Evolutionary conservation across 1,140 invertebrate genomes (phyloP).

Genomic region (Drosophila serrata): DNA sequence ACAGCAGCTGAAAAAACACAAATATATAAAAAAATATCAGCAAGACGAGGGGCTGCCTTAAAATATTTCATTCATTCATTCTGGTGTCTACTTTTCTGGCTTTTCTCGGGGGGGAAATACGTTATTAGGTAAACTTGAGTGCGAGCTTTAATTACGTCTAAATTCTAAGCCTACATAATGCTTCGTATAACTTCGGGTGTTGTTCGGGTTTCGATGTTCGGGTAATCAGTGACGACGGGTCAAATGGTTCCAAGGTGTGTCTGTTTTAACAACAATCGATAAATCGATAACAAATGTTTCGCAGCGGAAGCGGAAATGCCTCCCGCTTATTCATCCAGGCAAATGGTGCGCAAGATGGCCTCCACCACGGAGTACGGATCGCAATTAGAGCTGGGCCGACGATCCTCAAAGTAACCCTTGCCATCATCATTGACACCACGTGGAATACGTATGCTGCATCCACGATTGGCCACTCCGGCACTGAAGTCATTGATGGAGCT

Average conservation of each 20-base stretch:
- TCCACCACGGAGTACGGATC: constrained; percentile 92
- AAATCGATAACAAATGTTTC: constrained; percentile 38
- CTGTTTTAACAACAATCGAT: constrained; percentile 44
- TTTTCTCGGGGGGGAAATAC: constrained; percentile 37
- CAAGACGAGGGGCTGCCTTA: constrained; percentile 28
- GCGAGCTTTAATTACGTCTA: constrained; percentile 39
- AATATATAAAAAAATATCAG: constrained; percentile 42
- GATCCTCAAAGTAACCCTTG: constrained; percentile 95
- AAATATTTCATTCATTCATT: constrained; percentile 11
- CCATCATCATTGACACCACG: constrained; percentile 91
- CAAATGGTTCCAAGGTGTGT: constrained; percentile 35
- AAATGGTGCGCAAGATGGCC: constrained; percentile 89
- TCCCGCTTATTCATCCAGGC: constrained; percentile 87
- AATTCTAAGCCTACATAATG: constrained; percentile 39
- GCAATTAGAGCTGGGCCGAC: constrained; percentile 94
- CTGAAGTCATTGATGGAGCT: constrained; percentile 92
- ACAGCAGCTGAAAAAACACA: constrained; percentile 50
- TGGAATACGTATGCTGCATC: constrained; percentile 91
- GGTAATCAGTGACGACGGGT: constrained; percentile 28
- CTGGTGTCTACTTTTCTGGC: constrained; percentile 17
- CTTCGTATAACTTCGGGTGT: constrained; percentile 32
- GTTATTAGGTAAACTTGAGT: constrained; percentile 48
- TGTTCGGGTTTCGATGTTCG: constrained; percentile 32
- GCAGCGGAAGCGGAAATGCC: neutral
- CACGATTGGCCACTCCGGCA: constrained; percentile 91